Base-by-base conservation (phyloP, 2,888 invertebrate species). In the Nomada ferruginata region DNA sequence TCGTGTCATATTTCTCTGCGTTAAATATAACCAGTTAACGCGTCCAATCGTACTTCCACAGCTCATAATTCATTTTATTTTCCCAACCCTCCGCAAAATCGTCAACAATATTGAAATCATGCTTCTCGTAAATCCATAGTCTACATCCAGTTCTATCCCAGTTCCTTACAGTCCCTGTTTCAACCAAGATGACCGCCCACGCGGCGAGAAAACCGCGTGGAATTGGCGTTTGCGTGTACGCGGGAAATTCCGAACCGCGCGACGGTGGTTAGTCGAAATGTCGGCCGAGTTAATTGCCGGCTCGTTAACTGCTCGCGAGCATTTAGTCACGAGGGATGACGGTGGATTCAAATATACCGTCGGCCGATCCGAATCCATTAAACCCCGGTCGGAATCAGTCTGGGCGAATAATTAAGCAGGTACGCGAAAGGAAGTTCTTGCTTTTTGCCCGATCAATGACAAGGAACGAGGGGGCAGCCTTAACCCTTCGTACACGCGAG, bases 271-370 rank as follows among this genome's bases (percentile, higher is more conserved):
- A 79, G 82, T 86, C 82, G 75, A 79, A 79, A 79, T 68, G 71
- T 80, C 66, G 70, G 66, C 61, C 20, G 66, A 75, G 77, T 84
- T 87, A 85, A 87, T 86, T 84, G 76, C 72, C 61, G n/a, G 72
- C 63, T 81, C 65, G 83, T 83, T 86, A 86, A 86, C 81, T 83
- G 83, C 78, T 78, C 82, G 70, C 59, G 57, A 65, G 82, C 59
- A 66, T 79, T 79, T 71, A 76, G 60, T 73, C 76, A 50, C 75
- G 68, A 66, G 64, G 71, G 63, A 82, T 60, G 60, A 52, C 57
- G 36, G 9, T 57, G 69, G 63, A 84, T 81, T 80, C 75, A 76
- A 73, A 79, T 73, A 42, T 60, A 44, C 61, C 63, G 50, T 75
- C 26, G n/a, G 66, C 52, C 63, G 72, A 77, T 75, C 65, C 53